Conservation (phyloP, 2,888 invertebrate genomes). For the Torymus auratus region DNA sequence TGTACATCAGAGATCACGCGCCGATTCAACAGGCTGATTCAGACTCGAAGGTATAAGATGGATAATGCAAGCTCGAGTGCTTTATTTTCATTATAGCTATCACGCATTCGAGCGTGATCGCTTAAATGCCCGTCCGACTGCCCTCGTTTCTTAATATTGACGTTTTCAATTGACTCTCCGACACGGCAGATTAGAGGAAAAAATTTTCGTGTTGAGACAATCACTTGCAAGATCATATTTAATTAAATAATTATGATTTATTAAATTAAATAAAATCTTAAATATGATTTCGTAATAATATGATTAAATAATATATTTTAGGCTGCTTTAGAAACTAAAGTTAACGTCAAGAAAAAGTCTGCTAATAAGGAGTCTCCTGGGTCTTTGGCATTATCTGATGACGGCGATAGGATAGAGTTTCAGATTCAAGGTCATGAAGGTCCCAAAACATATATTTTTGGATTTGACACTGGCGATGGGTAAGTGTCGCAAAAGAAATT, state of each 20-base stretch:
- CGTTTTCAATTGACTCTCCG: too few relatives aligned
- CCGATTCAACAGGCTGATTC: slow-evolving; percentile 13
- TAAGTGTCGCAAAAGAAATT: slow-evolving; percentile 72
- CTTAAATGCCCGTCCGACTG: too few relatives aligned
- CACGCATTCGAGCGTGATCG: too few relatives aligned
- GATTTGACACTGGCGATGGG: slow-evolving; percentile 91
- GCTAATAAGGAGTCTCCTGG: slow-evolving; percentile 12
- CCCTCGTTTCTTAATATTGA: too few relatives aligned
- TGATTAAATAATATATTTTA: slow-evolving; percentile 17
- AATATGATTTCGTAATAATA: neutral
- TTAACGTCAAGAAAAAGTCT: slow-evolving; percentile 27
- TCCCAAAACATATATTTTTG: slow-evolving; percentile 89
- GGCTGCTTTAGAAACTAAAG: slow-evolving; percentile 27
- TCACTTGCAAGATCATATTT: too few relatives aligned
- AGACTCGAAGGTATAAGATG: slow-evolving; percentile 22
- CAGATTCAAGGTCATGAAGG: slow-evolving; percentile 90
- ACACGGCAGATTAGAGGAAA: too few relatives aligned
- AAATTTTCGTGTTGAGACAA: too few relatives aligned
- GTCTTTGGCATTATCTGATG: slow-evolving; percentile 59
- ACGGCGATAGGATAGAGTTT: slow-evolving; percentile 82
- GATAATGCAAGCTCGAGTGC: neutral
- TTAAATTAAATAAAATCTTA: neutral
- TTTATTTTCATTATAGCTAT: too few relatives aligned
- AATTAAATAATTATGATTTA: too few relatives aligned
- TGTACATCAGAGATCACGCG: slow-evolving; percentile 47